Base-by-base conservation (phyloP, 1,140 invertebrate species). In the Panagrolaimus sp. region DNA sequence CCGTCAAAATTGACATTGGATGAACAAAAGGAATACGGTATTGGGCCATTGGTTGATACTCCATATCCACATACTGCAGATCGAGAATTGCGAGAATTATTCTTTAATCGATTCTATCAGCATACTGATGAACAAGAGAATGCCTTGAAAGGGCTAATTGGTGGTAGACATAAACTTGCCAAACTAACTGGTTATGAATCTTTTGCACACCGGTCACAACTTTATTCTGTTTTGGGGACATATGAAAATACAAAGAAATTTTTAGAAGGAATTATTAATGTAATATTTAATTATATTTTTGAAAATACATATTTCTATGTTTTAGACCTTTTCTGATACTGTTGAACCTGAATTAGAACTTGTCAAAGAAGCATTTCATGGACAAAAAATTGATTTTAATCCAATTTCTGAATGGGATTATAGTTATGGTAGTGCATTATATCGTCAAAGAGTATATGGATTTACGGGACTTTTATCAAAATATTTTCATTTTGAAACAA, bases 161-260 rank as follows among this genome's bases (percentile, higher is more conserved):
- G 20, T 9, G 62, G 45, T 25, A 48, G 80, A 5, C 70, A 83
- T 68, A 13, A 71, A 43, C 67, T 82, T 0, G 81, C 80, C 3
- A 47, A 69, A 23, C 47, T 82, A 7, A 82, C 82, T 23, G 80
- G 80, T 16, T 83, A 75, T 63, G 72, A 78, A 65, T 71, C 75
- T 9, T 82, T 70, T 61, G 82, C 80, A 11, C 74, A 82, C 57
- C 62, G 80, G 7, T 78, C 81, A 9, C 81, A 83, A 68, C 42
- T 64, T 20, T 66, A 82, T 51, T 71, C 78, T 9, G 57, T 83
- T 9, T 64, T 82, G 5, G 66, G 71, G 46, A 70, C 65, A 16
- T 82, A 79, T 48, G 78, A 83, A 23, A 65, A 69, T 47, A 81
- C 67, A n/a, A 38, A 73, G 20, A 65, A 78, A 7, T 82, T 82